These are phyloP conservation scores for Cotesia glomerata DNA, from an alignment of 1,140 invertebrate genomes.

Conservation along the genomic window DNA sequence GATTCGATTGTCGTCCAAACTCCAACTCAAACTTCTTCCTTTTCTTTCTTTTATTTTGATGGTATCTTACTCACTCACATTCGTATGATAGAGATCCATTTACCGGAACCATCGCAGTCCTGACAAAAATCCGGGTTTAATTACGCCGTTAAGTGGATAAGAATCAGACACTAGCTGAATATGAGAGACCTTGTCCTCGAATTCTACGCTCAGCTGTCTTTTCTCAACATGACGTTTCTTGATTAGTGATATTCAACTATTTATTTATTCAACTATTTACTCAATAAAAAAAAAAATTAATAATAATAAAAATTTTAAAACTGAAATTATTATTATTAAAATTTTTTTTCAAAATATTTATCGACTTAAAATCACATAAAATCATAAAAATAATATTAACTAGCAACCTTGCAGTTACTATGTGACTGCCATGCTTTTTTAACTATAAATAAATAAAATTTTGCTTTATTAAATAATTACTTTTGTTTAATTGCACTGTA, in stretches of 20 bases:
- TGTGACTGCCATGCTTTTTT: too few species aligned
- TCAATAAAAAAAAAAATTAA: too few species aligned
- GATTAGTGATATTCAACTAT: background rate
- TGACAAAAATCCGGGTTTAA: constrained; percentile 28
- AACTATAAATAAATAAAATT: too few species aligned
- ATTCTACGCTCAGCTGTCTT: background rate
- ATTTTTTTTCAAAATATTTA: too few species aligned
- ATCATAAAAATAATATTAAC: too few species aligned
- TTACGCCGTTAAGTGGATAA: constrained; percentile 36
- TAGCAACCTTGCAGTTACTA: too few species aligned
- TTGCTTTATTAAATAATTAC: too few species aligned
- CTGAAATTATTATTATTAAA: too few species aligned
- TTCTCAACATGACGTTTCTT: constrained; percentile 1
- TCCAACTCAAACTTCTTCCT: background rate
- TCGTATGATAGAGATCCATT: background rate
- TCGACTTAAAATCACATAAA: too few species aligned
- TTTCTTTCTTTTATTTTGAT: background rate
- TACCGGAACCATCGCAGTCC: background rate
- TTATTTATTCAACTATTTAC: background rate
- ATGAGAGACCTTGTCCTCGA: constrained; percentile 19
- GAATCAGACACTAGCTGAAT: constrained; percentile 23
- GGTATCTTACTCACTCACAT: too few species aligned
- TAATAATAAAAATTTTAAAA: too few species aligned
- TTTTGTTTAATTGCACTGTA: too few species aligned
- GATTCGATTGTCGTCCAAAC: constrained; percentile 52